phyloP scores from a whole-genome alignment of 2,888 invertebrate genomes.

The Oscheius myriophilus region DNA sequence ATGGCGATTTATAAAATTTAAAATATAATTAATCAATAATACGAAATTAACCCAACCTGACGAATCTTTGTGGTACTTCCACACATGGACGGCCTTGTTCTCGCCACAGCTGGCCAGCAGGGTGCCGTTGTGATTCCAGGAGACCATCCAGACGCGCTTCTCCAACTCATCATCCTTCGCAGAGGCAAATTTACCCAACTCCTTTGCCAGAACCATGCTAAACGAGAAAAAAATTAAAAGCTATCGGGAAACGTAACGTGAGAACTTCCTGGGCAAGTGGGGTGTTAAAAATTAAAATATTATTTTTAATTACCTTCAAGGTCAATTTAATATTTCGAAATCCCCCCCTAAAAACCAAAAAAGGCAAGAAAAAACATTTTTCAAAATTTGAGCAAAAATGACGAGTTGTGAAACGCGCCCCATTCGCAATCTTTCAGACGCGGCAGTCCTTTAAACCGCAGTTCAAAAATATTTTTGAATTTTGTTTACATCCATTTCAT shows the following conservation, averaged over 20 bases:
- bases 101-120: constrained; percentile 65
- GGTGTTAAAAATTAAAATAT: background rate
- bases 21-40: background rate
- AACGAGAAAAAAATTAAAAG: background rate
- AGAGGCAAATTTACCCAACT: constrained; percentile 10
- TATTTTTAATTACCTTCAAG: no score
- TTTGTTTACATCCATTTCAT: no score
- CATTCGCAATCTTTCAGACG: no score
- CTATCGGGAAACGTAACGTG: background rate
- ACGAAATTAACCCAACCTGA: constrained; percentile 6
- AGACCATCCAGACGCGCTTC: constrained; percentile 60
- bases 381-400: no score
- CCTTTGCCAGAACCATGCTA: constrained; percentile 12
- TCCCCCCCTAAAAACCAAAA: no score
- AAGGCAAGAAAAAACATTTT: no score
- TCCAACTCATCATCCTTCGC: constrained; percentile 1
- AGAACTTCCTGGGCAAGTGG: background rate
- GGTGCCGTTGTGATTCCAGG: constrained; percentile 61
- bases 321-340: no score
- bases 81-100: constrained; percentile 59
- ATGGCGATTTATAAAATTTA: background rate
- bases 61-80: constrained; percentile 37
- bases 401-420: no score
- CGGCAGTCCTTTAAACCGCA: no score
- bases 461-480: no score